Evolutionary conservation across 2,113 vertebrate genomes (phyloP).

Genomic region (Brachypteracias leptosomus): DNA sequence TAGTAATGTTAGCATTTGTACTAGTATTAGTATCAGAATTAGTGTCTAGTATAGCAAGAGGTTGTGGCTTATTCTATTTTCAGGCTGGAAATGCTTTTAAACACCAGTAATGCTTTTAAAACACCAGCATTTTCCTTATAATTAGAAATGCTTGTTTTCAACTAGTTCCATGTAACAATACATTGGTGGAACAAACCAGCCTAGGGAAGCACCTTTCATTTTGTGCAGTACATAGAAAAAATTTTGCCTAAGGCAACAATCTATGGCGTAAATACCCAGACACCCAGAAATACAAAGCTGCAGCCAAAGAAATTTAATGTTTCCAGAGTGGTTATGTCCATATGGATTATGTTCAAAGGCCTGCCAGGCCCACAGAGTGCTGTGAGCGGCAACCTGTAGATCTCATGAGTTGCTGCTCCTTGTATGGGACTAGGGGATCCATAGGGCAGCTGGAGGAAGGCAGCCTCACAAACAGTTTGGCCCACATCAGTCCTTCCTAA

Average conservation of each 20-base stretch:
- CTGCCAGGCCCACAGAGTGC: neutral
- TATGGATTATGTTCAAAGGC: neutral
- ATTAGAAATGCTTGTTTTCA: neutral
- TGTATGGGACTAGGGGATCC: accelerated
- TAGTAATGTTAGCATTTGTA: neutral
- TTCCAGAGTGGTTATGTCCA: neutral
- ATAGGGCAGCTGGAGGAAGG: neutral
- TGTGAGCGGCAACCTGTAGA: neutral
- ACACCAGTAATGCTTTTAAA: neutral
- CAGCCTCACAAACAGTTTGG: neutral
- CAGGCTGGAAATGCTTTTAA: neutral
- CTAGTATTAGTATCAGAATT: neutral
- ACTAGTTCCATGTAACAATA: neutral
- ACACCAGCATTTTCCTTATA: neutral
- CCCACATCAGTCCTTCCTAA: neutral
- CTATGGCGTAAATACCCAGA: neutral
- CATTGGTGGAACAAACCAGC: neutral
- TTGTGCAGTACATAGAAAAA: neutral
- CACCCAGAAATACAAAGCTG: neutral
- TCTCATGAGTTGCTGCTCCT: neutral
- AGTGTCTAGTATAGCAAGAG: neutral
- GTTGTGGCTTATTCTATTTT: neutral
- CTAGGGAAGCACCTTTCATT: neutral
- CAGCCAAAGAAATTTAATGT: neutral
- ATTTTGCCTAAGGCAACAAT: neutral